Percentiles rank a stretch among this genome's conserved stretches.
Evolutionary conservation across 2,888 invertebrate genomes (phyloP).

Genomic region (Schrankia costaestrigalis): DNA sequence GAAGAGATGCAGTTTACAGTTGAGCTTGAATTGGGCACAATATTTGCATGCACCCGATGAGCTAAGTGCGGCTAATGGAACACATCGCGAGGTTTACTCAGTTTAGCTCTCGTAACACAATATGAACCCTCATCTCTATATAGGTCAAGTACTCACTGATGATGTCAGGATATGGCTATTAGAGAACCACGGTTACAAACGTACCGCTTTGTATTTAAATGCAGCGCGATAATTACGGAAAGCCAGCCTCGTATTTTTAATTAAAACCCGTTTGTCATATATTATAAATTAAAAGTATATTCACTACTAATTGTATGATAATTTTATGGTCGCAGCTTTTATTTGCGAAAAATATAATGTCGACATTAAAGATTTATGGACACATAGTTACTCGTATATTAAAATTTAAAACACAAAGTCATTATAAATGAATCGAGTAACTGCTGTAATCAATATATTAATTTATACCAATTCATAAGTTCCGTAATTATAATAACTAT

Average conservation of each 20-base stretch:
- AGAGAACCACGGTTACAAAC: slow-evolving; percentile 16
- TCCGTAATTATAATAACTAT: too few species aligned
- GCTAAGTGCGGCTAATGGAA: slow-evolving; percentile 48
- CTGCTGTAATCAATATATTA: too few species aligned
- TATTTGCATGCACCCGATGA: slow-evolving; percentile 36
- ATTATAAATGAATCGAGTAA: too few species aligned
- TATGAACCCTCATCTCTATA: slow-evolving; percentile 43
- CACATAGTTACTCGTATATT: neutral
- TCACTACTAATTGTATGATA: too few species aligned
- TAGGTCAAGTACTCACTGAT: slow-evolving; percentile 50
- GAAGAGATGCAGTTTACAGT: slow-evolving; percentile 6
- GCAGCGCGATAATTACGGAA: slow-evolving; percentile 1
- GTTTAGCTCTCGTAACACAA: slow-evolving; percentile 49
- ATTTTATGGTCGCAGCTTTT: slow-evolving; percentile 2
- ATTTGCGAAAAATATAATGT: slow-evolving; percentile 1
- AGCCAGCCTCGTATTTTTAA: slow-evolving; percentile 4
- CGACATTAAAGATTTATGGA: slow-evolving; percentile 1
- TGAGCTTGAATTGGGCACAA: slow-evolving; percentile 13
- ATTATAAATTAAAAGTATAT: slow-evolving; percentile 2
- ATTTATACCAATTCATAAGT: too few species aligned
- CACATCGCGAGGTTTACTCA: slow-evolving; percentile 46
- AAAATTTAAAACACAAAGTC: too few species aligned
- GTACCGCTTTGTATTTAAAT: slow-evolving; percentile 15
- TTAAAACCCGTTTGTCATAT: slow-evolving; percentile 3
- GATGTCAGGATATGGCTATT: slow-evolving; percentile 42